These are phyloP conservation scores for Crioceris asparagi DNA, from an alignment of 2,888 invertebrate species.

Conservation along the genomic window DNA sequence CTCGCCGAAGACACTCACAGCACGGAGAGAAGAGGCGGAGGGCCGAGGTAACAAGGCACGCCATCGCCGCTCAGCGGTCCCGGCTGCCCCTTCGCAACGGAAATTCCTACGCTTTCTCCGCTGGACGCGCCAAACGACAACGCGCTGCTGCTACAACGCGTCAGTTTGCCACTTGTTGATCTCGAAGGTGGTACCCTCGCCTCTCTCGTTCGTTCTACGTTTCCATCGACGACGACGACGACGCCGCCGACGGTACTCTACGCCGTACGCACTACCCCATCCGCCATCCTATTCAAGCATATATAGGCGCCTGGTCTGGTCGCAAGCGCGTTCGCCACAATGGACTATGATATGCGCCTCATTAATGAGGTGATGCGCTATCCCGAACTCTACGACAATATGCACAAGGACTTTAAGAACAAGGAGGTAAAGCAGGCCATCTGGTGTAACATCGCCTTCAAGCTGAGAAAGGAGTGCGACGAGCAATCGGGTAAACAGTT, in stretches of 20 bases:
- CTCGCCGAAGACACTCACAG: no score
- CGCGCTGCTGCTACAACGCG: no score
- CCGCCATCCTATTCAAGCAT: neutral
- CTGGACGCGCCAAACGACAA: no score
- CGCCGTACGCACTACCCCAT: slow-evolving; percentile 3
- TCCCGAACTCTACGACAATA: slow-evolving; percentile 17
- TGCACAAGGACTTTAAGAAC: slow-evolving; percentile 15
- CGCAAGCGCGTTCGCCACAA: slow-evolving; percentile 3
- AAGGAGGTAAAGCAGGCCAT: slow-evolving; percentile 12
- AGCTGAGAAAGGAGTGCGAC: slow-evolving; percentile 14
- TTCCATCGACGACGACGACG: slow-evolving; percentile 1
- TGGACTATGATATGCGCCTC: slow-evolving; percentile 17
- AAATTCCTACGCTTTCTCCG: no score
- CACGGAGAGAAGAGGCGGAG: no score
- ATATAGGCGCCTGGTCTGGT: slow-evolving; percentile 1
- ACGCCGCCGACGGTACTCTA: slow-evolving; percentile 1
- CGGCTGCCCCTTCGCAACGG: no score
- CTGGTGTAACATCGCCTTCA: slow-evolving; percentile 14
- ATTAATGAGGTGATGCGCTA: slow-evolving; percentile 13
- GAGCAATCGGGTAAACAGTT: slow-evolving; percentile 13
- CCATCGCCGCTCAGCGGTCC: no score
- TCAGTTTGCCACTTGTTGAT: no score
- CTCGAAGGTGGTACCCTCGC: no score
- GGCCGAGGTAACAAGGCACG: no score
- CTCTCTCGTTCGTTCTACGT: no score